Conservation (phyloP, 2,113 vertebrate species). For the Delphinus delphis region DNA sequence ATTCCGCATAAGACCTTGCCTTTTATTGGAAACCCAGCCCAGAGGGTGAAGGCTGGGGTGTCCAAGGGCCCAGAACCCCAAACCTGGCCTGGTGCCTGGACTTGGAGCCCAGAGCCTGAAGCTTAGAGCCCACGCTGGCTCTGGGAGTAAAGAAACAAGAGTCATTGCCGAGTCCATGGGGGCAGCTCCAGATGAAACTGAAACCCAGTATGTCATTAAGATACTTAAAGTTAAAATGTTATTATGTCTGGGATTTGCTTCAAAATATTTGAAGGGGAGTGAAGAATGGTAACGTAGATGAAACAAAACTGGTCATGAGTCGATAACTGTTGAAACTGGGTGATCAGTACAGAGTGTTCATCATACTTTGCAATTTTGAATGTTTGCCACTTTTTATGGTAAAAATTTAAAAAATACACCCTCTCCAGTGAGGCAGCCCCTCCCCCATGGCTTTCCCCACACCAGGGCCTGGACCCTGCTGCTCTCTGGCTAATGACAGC, state of each 20-base stretch:
- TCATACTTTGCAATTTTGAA: not conserved
- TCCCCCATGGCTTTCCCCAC: not conserved
- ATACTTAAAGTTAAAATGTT: not conserved
- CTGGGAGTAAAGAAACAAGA: not conserved
- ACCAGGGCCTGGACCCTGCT: not conserved
- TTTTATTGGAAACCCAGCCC: not conserved
- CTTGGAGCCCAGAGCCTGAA: not conserved
- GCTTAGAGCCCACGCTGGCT: not conserved
- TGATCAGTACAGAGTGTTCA: not conserved
- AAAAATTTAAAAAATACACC: not conserved
- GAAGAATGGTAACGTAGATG: not conserved
- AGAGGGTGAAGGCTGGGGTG: not conserved
- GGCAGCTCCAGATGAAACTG: not conserved
- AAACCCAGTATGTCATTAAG: not conserved
- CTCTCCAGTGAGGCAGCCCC: not conserved
- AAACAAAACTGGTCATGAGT: not conserved
- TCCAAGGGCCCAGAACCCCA: not conserved
- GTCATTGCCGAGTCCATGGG: not conserved
- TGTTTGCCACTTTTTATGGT: not conserved
- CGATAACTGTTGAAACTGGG: not conserved
- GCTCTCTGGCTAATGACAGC: conserved; percentile 41
- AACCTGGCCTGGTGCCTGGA: not conserved
- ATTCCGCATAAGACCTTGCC: not conserved
- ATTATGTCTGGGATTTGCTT: not conserved
- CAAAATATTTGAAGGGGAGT: not conserved